Percentiles rank a stretch among this genome's conserved stretches.
These are phyloP conservation scores for Heliopora coerulea DNA, from an alignment of 92 coral and sea anemone species.

Conservation along the genomic window DNA sequence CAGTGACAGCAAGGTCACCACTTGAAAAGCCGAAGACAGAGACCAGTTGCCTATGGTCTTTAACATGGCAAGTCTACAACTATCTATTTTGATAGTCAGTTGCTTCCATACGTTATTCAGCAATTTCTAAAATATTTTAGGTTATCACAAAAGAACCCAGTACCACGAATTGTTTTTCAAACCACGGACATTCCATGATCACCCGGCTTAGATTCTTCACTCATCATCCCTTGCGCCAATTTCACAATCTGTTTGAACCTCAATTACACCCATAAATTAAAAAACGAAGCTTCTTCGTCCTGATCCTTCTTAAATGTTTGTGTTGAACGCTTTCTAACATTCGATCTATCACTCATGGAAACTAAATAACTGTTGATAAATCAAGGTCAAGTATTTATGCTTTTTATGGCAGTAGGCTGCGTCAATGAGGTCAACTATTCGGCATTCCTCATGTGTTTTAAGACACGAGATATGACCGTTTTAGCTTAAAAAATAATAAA, in stretches of 20 bases:
- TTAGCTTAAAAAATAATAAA: too few relatives aligned
- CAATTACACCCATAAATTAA: neutral
- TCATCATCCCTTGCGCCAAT: slow-evolving; percentile 1
- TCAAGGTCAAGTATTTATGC: too few relatives aligned
- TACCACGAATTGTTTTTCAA: neutral
- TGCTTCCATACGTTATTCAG: slow-evolving; percentile 4
- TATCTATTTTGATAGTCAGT: slow-evolving; percentile 5
- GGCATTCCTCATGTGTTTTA: too few relatives aligned
- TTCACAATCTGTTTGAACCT: neutral
- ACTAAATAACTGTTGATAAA: too few relatives aligned
- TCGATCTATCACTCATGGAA: too few relatives aligned
- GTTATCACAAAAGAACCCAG: neutral
- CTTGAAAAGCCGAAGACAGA: slow-evolving; percentile 6
- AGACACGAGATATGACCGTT: too few relatives aligned
- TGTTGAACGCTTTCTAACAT: too few relatives aligned
- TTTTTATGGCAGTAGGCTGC: too few relatives aligned
- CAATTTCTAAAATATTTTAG: slow-evolving; percentile 24
- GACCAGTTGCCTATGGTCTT: neutral
- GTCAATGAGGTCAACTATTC: too few relatives aligned
- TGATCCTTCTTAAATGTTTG: neutral
- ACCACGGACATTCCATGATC: slow-evolving; percentile 26
- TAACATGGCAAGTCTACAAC: neutral
- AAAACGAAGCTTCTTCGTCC: neutral
- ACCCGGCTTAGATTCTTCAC: slow-evolving; percentile 6
- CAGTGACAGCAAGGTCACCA: slow-evolving; percentile 8